A percentile compares a stretch with the other conserved stretches of the same genome.
Evolutionary conservation across 2,888 invertebrate genomes (phyloP).

Genomic region (Agrypnus murinus): DNA sequence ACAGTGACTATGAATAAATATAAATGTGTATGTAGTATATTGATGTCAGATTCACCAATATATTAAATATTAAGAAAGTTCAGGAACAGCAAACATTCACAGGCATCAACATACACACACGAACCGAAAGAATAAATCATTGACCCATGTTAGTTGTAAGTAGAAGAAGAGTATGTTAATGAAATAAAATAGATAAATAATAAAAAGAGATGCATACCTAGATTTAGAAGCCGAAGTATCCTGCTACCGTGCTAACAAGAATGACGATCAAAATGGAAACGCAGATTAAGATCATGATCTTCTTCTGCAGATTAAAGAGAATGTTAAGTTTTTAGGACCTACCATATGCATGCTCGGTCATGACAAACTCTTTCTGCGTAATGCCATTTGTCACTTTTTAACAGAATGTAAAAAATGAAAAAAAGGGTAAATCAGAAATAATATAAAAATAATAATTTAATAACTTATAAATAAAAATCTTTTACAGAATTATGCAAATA

Average conservation of each 20-base stretch:
- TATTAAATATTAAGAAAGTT: neutral
- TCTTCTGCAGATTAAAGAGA: constrained; percentile 61
- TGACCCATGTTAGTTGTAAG: constrained; percentile 3
- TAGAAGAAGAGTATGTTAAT: constrained; percentile 19
- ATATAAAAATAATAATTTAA: constrained; percentile 54
- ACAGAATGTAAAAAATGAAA: constrained; percentile 39
- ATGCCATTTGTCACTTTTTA: constrained; percentile 50
- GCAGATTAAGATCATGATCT: constrained; percentile 84
- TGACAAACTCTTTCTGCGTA: constrained; percentile 54
- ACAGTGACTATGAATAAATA: neutral
- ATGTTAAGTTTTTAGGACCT: constrained; percentile 42
- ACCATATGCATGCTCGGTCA: constrained; percentile 51
- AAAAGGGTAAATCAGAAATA: constrained; percentile 50
- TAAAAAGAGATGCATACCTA: constrained; percentile 62
- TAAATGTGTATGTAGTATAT: neutral
- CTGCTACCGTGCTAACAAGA: constrained; percentile 81
- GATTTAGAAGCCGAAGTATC: constrained; percentile 75
- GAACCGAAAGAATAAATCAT: neutral
- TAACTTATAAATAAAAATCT: constrained; percentile 51
- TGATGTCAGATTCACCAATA: constrained; percentile 1
- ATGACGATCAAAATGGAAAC: constrained; percentile 88
- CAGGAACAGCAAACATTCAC: neutral
- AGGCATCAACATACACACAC: constrained; percentile 7
- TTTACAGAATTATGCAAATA: constrained; percentile 34
- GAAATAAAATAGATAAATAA: constrained; percentile 23